Conservation (phyloP, 2,113 vertebrate species). For the Crotalus horridus region DNA sequence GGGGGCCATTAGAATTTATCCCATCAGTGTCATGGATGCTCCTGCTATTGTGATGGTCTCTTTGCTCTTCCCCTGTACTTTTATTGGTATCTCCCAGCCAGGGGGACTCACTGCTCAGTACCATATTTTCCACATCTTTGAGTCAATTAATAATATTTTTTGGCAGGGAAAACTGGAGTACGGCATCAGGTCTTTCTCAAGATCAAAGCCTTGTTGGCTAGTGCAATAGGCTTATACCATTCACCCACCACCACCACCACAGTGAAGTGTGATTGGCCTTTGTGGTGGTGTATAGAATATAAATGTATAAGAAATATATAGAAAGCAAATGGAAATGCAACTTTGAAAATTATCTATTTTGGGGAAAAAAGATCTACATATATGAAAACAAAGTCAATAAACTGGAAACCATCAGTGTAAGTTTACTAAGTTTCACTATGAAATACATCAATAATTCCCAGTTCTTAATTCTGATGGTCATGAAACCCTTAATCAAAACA, state of each 20-base stretch:
- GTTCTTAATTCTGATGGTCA: neutral
- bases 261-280: neutral
- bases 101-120: neutral
- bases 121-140: neutral
- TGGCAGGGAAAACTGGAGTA: neutral
- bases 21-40: neutral
- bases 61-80: neutral
- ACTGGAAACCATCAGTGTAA: neutral
- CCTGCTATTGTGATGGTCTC: neutral
- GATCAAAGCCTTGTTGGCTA: neutral
- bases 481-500: neutral
- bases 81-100: neutral
- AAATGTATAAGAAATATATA: neutral
- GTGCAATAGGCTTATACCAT: neutral
- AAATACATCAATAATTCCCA: neutral
- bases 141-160: neutral
- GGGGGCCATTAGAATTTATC: neutral
- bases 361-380: neutral
- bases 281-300: neutral
- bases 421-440: neutral
- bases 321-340: neutral
- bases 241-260: neutral
- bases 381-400: neutral
- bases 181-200: neutral
- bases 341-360: neutral